Percentiles rank a stretch among this genome's conserved stretches.
These are phyloP conservation scores for Ganaspis brasiliensis DNA, from an alignment of 2,888 invertebrate genomes.

Conservation along the genomic window DNA sequence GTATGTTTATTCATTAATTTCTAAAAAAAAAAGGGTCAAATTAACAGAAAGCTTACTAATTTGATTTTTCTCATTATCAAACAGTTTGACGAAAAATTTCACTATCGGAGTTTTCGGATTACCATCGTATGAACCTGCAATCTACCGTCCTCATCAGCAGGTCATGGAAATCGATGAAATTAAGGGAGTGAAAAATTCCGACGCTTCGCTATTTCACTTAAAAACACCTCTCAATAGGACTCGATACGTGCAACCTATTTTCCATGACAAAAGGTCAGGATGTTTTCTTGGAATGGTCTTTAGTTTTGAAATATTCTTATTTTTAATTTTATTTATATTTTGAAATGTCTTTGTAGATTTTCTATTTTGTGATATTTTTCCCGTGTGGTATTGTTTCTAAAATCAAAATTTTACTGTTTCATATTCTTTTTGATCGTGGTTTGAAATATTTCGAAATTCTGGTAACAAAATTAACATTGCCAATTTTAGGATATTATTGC, in stretches of 20 bases:
- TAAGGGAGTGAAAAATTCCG: slow-evolving; percentile 83
- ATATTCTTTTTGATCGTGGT: too few species aligned
- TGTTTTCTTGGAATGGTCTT: slow-evolving; percentile 71
- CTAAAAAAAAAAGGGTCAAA: too few species aligned
- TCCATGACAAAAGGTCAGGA: slow-evolving; percentile 81
- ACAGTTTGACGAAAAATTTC: slow-evolving; percentile 84
- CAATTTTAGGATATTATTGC: slow-evolving; percentile 71
- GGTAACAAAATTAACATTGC: too few species aligned
- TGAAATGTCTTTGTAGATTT: too few species aligned
- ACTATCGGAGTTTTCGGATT: slow-evolving; percentile 87
- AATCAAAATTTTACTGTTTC: too few species aligned
- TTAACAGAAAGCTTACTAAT: too few species aligned
- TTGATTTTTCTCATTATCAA: too few species aligned
- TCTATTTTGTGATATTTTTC: too few species aligned
- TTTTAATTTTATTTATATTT: too few species aligned
- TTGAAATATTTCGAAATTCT: too few species aligned
- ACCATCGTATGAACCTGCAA: slow-evolving; percentile 83
- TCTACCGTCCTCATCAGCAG: slow-evolving; percentile 87
- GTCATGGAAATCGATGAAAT: slow-evolving; percentile 84
- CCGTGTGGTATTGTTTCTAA: too few species aligned
- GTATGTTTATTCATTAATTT: slow-evolving; percentile 75
- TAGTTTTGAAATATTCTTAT: neutral
- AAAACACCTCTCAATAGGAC: slow-evolving; percentile 83
- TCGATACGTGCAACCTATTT: slow-evolving; percentile 86
- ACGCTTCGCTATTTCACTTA: slow-evolving; percentile 85